Conservation (phyloP, 2,113 vertebrate genomes). For the Scatophagus argus region DNA sequence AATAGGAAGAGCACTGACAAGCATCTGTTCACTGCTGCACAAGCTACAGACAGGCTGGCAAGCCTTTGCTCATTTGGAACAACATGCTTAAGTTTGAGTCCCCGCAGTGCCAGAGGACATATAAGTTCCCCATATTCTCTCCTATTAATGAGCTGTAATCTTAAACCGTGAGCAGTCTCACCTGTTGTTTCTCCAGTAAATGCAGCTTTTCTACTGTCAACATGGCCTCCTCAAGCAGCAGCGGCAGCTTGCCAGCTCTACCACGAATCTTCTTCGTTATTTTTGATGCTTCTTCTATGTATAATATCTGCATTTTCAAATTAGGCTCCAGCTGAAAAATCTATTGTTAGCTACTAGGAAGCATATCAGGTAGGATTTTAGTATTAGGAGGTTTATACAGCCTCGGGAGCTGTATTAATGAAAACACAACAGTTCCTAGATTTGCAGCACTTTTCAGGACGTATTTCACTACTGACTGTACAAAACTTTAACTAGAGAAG, state of each 20-base stretch:
- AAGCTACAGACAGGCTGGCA: not conserved
- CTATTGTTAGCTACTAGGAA: no score
- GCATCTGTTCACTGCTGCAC: not conserved
- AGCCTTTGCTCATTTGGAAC: not conserved
- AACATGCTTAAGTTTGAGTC: not conserved
- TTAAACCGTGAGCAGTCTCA: not conserved
- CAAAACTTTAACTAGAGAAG: not conserved
- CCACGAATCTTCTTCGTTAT: not conserved
- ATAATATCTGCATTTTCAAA: not conserved
- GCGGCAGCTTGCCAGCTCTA: not conserved
- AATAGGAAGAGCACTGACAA: not conserved
- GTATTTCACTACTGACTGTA: not conserved
- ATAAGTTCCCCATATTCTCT: not conserved
- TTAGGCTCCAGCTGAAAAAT: not conserved
- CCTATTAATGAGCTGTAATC: not conserved
- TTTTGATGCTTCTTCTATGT: not conserved
- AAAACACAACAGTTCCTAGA: not conserved
- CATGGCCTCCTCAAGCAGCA: not conserved
- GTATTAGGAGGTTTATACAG: not conserved
- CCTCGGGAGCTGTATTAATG: not conserved
- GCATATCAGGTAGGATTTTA: not conserved
- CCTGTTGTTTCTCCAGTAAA: not conserved
- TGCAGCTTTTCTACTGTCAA: not conserved
- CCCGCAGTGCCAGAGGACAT: not conserved
- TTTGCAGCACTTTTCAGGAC: not conserved